Conservation (phyloP, 2,113 vertebrate species). For the Riparia riparia region DNA sequence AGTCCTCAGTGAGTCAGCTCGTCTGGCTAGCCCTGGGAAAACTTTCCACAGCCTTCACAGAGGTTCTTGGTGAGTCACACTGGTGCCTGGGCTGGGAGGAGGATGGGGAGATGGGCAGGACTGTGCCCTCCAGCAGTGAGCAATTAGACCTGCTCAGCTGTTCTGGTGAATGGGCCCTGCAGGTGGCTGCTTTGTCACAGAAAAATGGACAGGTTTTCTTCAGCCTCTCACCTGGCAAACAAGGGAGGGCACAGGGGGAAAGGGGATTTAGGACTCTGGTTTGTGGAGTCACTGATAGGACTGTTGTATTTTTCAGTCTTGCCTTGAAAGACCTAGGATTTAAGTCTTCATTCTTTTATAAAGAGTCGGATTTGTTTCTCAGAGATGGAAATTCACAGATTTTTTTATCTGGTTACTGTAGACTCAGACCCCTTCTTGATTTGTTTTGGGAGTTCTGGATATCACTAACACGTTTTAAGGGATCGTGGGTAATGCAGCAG, state of each 20-base stretch:
- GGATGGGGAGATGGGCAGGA: neutral
- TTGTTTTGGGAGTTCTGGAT: neutral
- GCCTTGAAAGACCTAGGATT: neutral
- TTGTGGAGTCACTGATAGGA: neutral
- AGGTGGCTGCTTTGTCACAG: slow-evolving; percentile 1
- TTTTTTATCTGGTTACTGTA: neutral
- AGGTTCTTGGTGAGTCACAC: neutral
- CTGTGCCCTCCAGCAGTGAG: slow-evolving; percentile 3
- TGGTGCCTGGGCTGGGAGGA: neutral
- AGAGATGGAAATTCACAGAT: neutral
- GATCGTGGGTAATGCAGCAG: neutral
- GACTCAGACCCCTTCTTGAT: neutral
- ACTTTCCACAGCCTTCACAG: neutral
- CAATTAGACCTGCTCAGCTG: neutral
- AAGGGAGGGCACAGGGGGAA: neutral
- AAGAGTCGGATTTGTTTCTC: neutral
- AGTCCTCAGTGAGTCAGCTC: neutral
- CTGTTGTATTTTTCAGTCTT: neutral
- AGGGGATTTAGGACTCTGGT: neutral
- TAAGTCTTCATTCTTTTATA: neutral
- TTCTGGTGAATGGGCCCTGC: neutral
- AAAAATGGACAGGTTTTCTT: neutral
- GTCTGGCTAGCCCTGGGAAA: neutral
- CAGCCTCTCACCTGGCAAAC: neutral
- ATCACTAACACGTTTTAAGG: neutral